Conservation (phyloP, 2,888 invertebrate genomes). For the Cheilosia urbana region DNA sequence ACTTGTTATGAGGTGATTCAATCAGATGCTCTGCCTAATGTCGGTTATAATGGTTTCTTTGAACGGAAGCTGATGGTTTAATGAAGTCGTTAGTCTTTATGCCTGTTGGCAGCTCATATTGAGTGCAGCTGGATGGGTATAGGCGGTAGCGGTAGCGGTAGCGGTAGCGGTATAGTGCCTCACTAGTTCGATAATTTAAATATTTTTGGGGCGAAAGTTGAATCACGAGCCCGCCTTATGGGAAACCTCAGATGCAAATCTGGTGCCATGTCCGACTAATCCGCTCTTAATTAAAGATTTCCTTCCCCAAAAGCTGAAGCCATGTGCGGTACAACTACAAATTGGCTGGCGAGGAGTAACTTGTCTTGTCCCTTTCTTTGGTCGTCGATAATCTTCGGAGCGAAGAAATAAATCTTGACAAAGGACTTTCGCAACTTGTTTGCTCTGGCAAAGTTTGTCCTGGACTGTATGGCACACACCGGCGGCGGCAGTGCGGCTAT, state of each 20-base stretch:
- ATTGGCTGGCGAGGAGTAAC: slow-evolving; percentile 67
- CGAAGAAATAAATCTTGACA: slow-evolving; percentile 82
- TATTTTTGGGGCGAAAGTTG: slow-evolving; percentile 53
- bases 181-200: slow-evolving; percentile 39
- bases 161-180: not conserved
- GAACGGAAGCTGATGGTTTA: slow-evolving; percentile 77
- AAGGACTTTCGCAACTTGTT: slow-evolving; percentile 81
- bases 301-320: slow-evolving; percentile 70
- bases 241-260: slow-evolving; percentile 83
- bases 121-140: slow-evolving; percentile 1
- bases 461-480: slow-evolving; percentile 36
- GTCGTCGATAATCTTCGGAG: slow-evolving; percentile 72
- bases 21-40: slow-evolving; percentile 75
- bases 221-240: slow-evolving; percentile 75
- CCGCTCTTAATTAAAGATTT: slow-evolving; percentile 83
- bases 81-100: slow-evolving; percentile 77
- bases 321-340: slow-evolving; percentile 72
- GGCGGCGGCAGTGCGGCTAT: slow-evolving; percentile 72
- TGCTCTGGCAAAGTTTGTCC: slow-evolving; percentile 79
- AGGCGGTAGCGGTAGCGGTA: not conserved
- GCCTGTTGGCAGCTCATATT: slow-evolving; percentile 74
- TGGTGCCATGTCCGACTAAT: slow-evolving; percentile 81
- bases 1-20: slow-evolving; percentile 75
- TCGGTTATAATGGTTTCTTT: slow-evolving; percentile 76
- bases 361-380: slow-evolving; percentile 76